Base-by-base conservation (phyloP, 2,113 vertebrate genomes). In the Gobiocypris rarus region DNA sequence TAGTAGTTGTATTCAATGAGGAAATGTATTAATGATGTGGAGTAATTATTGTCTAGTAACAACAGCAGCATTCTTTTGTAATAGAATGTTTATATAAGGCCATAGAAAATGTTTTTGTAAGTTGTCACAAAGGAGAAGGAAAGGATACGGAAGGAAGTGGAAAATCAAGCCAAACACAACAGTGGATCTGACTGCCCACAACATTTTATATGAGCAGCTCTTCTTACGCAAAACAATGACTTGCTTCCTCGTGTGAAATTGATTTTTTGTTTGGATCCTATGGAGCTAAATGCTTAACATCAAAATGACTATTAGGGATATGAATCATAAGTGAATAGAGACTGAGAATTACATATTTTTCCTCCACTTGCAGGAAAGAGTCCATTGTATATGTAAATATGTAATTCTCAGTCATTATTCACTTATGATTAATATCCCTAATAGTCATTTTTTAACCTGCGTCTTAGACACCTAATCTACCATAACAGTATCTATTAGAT, bases 81-180 rank as follows among this genome's bases (percentile, higher is more conserved):
- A 73, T 22, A 73, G n/a, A 73, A 73, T n/a, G 69, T 26, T 45
- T 71, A 24, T n/a, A 71, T 14, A 26, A 73, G 6, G 11, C 41
- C 10, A 0, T 22, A 54, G 52, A 54, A 54, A 54, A 22, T 41
- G 31, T 9, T 38, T 54, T 4, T 56, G 28, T 9, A 78, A 43
- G 52, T 38, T 58, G 52, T 78, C 58, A 63, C 76, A 61, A 59
- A 85, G 56, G 24, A 15, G 34, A 41, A 48, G 4, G 10, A 79
- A 84, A 73, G 63, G 24, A 75, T 22, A 31, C 28, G 74, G 78
- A 84, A 63, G 86, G 79, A 81, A 81, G 13, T 59, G 52, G 63
- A 59, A 86, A 74, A 50, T 28, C 13, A 58, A 81, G 83, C 71
- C 86, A 84, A 70, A 54, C 75, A 41, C 73, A 73, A 82, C 54